These are phyloP conservation scores for Ara ararauna DNA, from an alignment of 2,797 vertebrate genomes.

Conservation along the genomic window DNA sequence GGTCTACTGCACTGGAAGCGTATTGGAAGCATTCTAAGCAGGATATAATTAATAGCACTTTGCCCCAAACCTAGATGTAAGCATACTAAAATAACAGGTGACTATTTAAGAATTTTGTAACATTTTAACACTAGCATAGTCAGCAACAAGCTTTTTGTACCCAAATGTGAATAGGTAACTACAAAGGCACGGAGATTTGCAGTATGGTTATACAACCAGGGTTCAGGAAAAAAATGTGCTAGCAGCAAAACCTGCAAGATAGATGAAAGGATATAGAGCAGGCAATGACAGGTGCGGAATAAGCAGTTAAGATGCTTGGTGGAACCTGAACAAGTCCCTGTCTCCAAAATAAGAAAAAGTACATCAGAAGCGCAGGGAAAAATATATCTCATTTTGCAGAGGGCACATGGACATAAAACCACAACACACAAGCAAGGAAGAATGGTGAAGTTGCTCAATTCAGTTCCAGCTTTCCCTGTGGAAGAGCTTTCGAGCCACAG, in stretches of 20 bases:
- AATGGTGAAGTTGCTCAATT: background rate
- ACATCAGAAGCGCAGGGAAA: background rate
- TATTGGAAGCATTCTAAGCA: background rate
- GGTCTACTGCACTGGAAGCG: background rate
- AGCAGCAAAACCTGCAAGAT: conserved; percentile 7
- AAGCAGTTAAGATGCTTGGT: background rate
- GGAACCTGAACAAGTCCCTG: background rate
- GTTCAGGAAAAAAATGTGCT: background rate
- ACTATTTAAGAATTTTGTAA: background rate
- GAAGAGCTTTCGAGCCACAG: background rate
- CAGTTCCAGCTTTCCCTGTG: background rate
- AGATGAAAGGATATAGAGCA: background rate
- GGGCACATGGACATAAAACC: background rate
- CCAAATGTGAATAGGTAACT: background rate
- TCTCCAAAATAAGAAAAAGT: background rate
- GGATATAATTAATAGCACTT: background rate
- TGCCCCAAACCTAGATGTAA: background rate
- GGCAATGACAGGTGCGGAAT: background rate
- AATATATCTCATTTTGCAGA: background rate
- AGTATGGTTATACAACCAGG: background rate
- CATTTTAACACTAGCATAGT: background rate
- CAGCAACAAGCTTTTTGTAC: background rate
- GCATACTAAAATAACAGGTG: background rate
- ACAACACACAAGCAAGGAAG: background rate
- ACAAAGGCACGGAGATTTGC: background rate